These are phyloP conservation scores for Brienomyrus longianalis DNA, from an alignment of 2,113 vertebrate genomes.

Conservation along the genomic window DNA sequence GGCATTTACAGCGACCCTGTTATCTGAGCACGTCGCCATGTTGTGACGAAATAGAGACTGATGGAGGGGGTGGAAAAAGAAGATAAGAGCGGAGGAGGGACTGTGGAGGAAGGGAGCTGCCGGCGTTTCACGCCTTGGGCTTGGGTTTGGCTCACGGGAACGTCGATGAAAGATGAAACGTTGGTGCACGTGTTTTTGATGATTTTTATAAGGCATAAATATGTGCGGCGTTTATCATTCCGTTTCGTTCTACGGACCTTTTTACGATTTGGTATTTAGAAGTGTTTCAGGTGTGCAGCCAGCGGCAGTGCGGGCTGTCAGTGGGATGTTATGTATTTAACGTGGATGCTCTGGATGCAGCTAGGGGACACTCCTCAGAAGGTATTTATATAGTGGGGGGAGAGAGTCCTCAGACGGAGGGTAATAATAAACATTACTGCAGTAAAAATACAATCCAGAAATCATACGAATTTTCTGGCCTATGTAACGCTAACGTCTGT, in stretches of 20 bases:
- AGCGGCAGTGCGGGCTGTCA: not conserved
- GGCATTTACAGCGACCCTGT: not conserved
- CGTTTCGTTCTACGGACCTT: not conserved
- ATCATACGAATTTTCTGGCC: not conserved
- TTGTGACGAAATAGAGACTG: conserved; percentile 7
- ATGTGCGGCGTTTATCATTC: not conserved
- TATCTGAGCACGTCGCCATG: conserved; percentile 7
- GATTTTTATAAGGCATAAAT: not conserved
- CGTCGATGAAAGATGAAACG: not conserved
- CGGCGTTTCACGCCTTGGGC: not conserved
- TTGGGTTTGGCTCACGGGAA: not conserved
- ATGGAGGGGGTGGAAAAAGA: not conserved
- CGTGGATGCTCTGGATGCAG: not conserved
- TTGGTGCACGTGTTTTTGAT: not conserved
- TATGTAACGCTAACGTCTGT: not conserved
- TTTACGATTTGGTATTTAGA: not conserved
- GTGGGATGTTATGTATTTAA: not conserved
- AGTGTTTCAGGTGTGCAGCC: not conserved
- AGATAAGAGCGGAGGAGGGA: conserved; percentile 3
- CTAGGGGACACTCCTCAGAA: not conserved
- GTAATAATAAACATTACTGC: not conserved
- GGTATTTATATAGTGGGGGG: no score
- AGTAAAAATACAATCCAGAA: not conserved
- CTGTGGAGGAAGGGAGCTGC: not conserved
- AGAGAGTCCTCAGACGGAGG: not conserved